Base-by-base conservation (phyloP, 2,113 vertebrate species). In the Brachyistius frenatus region DNA sequence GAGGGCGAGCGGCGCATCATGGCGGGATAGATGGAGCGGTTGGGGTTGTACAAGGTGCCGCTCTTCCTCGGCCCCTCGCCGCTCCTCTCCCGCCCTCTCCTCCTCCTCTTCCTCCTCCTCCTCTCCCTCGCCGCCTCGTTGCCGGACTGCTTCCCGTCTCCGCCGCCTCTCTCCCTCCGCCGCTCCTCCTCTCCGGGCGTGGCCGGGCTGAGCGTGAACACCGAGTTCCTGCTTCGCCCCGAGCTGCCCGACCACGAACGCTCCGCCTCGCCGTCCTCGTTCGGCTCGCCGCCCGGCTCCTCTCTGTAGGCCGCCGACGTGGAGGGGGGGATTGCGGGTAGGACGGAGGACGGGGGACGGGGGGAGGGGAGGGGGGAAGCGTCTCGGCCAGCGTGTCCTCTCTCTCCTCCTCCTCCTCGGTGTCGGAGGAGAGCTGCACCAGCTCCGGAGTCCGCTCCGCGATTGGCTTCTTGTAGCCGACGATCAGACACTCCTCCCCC, bases 401-500 rank as follows among this genome's bases (percentile, higher is more conserved):
- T 46, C 79, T 76, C 92, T 93, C 81, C 33, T 88, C 65, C 0
- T 95, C 96, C 0, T 93, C 94, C 53, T 96, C 96, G 0, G 95
- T 95, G 86, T 98, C 96, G 0, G 97, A 98, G 4, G 97, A 97
- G 14, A 99, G 92, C 74, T 98, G 95, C 65, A 98, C 96, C 44
- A 99, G 92, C 90, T 98, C 97, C 0, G 97, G 97, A 0, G 97
- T 98, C 58, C 97, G 94, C 83, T 99, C 97, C 0, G 96, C 96
- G 15, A 98, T 91, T 0, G 97, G 97, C 61, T 99, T 99, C 67
- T 97, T 97, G 74, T 96, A 99, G 0, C 97, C 96, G 14, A 99
- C 95, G 11, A 98, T 97, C 62, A 97, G 87, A 90, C 97, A 98
- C 73, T 96, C 96, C 37, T 97, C 96, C 78, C 92, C 93, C 74